These are phyloP conservation scores for Plectrocnemia conspersa DNA, from an alignment of 1,140 invertebrate species.

Conservation along the genomic window DNA sequence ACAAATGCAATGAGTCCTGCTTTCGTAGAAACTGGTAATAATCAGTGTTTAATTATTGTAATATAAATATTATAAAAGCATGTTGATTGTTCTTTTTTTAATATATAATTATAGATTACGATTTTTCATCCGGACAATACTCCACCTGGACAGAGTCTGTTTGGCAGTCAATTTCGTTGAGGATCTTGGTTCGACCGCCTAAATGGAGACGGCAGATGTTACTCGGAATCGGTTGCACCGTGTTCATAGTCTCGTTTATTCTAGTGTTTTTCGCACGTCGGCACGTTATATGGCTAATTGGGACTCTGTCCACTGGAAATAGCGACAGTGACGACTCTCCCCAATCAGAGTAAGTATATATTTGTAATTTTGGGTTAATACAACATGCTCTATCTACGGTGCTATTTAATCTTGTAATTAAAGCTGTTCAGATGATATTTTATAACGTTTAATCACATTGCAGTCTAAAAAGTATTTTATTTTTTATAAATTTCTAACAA, in stretches of 20 bases:
- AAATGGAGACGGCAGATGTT: slow-evolving; percentile 62
- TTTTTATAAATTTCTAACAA: too few relatives aligned
- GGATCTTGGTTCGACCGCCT: slow-evolving; percentile 79
- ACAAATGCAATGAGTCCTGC: slow-evolving; percentile 75
- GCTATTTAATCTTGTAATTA: too few relatives aligned
- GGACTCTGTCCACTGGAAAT: background rate
- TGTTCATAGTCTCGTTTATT: slow-evolving; percentile 15
- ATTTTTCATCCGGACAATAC: slow-evolving; percentile 72
- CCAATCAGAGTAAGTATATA: slow-evolving; percentile 1
- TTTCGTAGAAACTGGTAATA: slow-evolving; percentile 65
- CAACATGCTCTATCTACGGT: too few relatives aligned
- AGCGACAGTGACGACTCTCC: background rate
- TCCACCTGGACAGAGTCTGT: slow-evolving; percentile 91
- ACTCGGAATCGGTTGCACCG: slow-evolving; percentile 54
- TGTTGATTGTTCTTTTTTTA: slow-evolving; percentile 12
- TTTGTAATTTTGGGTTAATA: too few relatives aligned
- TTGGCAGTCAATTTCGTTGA: slow-evolving; percentile 68
- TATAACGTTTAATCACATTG: too few relatives aligned
- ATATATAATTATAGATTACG: slow-evolving; percentile 58
- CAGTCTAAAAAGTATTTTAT: too few relatives aligned
- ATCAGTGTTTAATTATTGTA: slow-evolving; percentile 16
- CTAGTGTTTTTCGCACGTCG: slow-evolving; percentile 6
- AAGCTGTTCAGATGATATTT: too few relatives aligned
- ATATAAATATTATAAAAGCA: slow-evolving; percentile 3
- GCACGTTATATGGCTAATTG: slow-evolving; percentile 21